Evolutionary conservation across 2,888 invertebrate genomes (phyloP), one percentile per base, ranked within the genome.

Genomic region (Cylindroiulus punctatus): DNA sequence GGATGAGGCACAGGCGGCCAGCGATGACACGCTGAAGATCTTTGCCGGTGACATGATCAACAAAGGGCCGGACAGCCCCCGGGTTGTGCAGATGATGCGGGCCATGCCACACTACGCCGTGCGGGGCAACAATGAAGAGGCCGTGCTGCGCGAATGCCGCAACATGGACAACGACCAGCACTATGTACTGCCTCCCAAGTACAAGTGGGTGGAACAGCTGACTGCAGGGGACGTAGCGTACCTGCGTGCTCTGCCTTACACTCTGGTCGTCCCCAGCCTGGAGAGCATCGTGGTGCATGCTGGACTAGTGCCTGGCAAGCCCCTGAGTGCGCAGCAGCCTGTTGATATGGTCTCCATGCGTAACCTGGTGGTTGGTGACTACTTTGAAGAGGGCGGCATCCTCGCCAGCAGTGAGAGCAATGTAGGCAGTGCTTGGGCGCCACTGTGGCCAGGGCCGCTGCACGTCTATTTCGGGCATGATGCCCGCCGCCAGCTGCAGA

Each of bases 391-490:
- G n/a, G 85, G 87, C 7, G 89, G 88, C 8, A 84, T 89, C 8
- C 84, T 86, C 19, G 89, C 88, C 0, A 86, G 88, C 12, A 89
- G 89, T 57, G 86, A 88, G 36, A 85, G 85, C 0, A 88, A 88
- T 32, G 87, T 87, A 42, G 91, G 91, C 0, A 88, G 89, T 14
- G 88, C 90, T 0, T 91, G 91, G 91, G 89, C 89, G 7, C 87
- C 89, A 1, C 32, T 89, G 17, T 91, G 91, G 91, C 85, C 86
- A 4, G 91, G 91, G 2, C 91, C 91, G 4, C 88, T 90, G 84
- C 91, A 91, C 88, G 90, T 91, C 12, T 91, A 91, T 88, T 91
- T 90, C 87, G 91, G 91, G 44, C 91, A 91, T 86, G 91, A 91
- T 88, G 91, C 91, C 2, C 88, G 88, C n/a, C 86, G 91, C 40